A percentile compares a stretch with the other conserved stretches of the same genome.
Evolutionary conservation across 2,888 invertebrate genomes (phyloP).

Genomic region (Apamea sordens): DNA sequence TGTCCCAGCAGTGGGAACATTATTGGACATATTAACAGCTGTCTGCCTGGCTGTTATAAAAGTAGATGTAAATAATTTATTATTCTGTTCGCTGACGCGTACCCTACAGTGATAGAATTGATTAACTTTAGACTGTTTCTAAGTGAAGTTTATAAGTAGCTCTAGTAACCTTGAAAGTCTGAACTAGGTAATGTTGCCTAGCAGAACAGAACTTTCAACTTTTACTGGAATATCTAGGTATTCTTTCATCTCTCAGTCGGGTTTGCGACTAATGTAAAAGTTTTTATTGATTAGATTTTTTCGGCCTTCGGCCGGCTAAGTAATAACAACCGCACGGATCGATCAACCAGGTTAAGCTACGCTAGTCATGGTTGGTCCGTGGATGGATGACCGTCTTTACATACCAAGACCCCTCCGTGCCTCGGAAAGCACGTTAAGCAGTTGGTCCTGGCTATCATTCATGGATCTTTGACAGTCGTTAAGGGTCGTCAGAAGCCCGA

Average conservation of each 20-base stretch:
- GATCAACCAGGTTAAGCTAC: background rate
- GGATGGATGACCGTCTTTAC: background rate
- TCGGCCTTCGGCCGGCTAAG: no score
- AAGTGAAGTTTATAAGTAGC: background rate
- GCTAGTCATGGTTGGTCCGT: background rate
- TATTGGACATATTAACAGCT: background rate
- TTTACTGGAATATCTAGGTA: background rate
- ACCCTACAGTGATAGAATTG: background rate
- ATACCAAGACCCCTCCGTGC: background rate
- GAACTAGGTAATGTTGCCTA: background rate
- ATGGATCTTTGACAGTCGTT: background rate
- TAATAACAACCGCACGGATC: no score
- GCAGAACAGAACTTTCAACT: background rate
- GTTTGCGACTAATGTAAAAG: background rate
- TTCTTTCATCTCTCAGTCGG: background rate
- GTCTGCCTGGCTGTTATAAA: background rate
- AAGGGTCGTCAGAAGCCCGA: background rate
- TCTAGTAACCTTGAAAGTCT: slow-evolving; percentile 8
- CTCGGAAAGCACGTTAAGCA: no score
- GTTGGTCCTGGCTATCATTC: background rate
- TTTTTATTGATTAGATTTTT: no score
- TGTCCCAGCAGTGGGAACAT: background rate
- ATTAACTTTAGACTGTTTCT: slow-evolving; percentile 12
- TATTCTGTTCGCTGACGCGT: slow-evolving; percentile 20
- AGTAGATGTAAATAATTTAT: background rate